Evolutionary conservation across 1,140 invertebrate species (phyloP).

Genomic region (Hylyphantes graminicola): DNA sequence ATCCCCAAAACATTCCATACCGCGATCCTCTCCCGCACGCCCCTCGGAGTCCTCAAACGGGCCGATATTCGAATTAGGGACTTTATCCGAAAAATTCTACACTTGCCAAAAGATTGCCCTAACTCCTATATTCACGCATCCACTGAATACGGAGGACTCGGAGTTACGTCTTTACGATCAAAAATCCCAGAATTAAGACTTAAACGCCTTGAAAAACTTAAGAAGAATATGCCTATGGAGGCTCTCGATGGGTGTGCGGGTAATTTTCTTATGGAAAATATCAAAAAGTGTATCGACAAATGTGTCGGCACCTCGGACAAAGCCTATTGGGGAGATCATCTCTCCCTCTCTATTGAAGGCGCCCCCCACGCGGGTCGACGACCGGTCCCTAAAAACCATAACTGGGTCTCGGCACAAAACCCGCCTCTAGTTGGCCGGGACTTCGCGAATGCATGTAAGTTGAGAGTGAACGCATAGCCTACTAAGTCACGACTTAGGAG

Average conservation of each 20-base stretch:
- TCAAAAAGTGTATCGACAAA: too few relatives aligned
- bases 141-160: background rate
- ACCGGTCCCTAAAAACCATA: too few relatives aligned
- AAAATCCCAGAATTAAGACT: background rate
- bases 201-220: background rate
- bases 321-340: background rate
- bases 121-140: background rate
- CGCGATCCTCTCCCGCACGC: too few relatives aligned
- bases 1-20: too few relatives aligned
- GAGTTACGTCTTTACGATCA: background rate
- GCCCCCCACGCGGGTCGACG: too few relatives aligned
- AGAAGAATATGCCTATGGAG: background rate
- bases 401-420: too few relatives aligned
- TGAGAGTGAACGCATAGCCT: too few relatives aligned
- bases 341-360: background rate
- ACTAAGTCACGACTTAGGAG: too few relatives aligned
- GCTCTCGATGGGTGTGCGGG: background rate
- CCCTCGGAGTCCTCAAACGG: too few relatives aligned
- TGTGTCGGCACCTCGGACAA: background rate
- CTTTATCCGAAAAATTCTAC: background rate
- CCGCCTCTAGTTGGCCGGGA: too few relatives aligned
- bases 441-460: too few relatives aligned
- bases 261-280: too few relatives aligned
- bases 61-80: background rate
- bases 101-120: background rate